A percentile compares a stretch with the other conserved stretches of the same genome.
Evolutionary conservation across 2,888 invertebrate genomes (phyloP).

Genomic region (Latrodectus elegans): DNA sequence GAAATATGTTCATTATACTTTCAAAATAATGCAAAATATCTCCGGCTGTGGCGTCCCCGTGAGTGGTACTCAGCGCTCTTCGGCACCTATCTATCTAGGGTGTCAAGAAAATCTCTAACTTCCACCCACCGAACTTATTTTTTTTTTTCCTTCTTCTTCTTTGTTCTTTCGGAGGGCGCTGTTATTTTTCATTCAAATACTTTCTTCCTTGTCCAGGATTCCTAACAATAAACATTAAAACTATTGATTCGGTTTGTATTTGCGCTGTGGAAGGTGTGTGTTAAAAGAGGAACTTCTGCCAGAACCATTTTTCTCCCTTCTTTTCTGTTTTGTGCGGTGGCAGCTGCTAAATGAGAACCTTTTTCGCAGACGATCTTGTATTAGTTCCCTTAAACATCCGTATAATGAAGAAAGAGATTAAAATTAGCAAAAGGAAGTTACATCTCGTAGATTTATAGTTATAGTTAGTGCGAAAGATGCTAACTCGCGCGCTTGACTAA

Average conservation of each 20-base stretch:
- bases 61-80: background rate
- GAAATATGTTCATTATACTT: slow-evolving; percentile 68
- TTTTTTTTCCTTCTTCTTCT: slow-evolving; percentile 16
- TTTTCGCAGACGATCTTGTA: slow-evolving; percentile 28
- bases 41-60: slow-evolving; percentile 34
- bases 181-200: slow-evolving; percentile 44
- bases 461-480: no score
- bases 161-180: slow-evolving; percentile 12
- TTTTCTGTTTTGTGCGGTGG: background rate
- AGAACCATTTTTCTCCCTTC: background rate
- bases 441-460: background rate
- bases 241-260: slow-evolving; percentile 35
- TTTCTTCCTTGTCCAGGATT: slow-evolving; percentile 38
- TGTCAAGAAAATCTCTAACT: slow-evolving; percentile 55
- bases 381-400: background rate
- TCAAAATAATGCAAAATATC: slow-evolving; percentile 67
- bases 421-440: background rate
- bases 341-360: slow-evolving; percentile 46
- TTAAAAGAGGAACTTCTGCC: slow-evolving; percentile 3
- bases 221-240: slow-evolving; percentile 58
- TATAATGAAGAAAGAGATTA: no score
- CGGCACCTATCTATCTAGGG: slow-evolving; percentile 11
- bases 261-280: slow-evolving; percentile 16
- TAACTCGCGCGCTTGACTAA: no score
- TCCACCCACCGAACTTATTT: slow-evolving; percentile 13